Evolutionary conservation across 1,140 invertebrate species (phyloP).

Genomic region (Drosophila paulistorum): DNA sequence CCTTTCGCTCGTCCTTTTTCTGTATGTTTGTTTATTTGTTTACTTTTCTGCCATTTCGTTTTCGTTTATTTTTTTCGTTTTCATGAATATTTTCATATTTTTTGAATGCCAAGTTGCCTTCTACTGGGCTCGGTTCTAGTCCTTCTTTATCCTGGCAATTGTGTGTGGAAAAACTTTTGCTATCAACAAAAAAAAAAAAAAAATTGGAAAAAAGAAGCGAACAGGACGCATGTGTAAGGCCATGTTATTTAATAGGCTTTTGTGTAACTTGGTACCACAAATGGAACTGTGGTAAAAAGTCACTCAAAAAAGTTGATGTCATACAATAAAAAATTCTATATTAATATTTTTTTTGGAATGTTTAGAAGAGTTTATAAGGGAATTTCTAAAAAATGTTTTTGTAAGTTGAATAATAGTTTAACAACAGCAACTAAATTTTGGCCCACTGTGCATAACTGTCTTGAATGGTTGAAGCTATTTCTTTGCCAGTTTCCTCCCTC

Average conservation of each 20-base stretch:
- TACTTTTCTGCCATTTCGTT: conserved; percentile 33
- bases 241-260: conserved; percentile 80
- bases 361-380: too few relatives aligned
- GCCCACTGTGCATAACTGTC: conserved; percentile 33
- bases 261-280: conserved; percentile 62
- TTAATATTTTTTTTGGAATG: too few relatives aligned
- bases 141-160: conserved; percentile 67
- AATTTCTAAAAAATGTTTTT: too few relatives aligned
- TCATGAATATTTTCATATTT: conserved; percentile 78
- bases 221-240: conserved; percentile 67
- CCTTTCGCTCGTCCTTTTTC: conserved; percentile 19
- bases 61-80: conserved; percentile 25
- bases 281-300: conserved; percentile 29
- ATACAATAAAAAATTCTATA: too few relatives aligned
- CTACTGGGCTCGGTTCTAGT: conserved; percentile 19
- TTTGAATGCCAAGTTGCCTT: conserved; percentile 33
- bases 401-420: too few relatives aligned
- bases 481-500: conserved; percentile 3
- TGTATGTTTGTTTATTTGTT: conserved; percentile 35
- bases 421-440: too few relatives aligned
- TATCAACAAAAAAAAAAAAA: conserved; percentile 3
- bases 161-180: conserved; percentile 59
- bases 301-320: background rate
- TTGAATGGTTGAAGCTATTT: conserved; percentile 13
- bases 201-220: background rate